Conservation (phyloP, 53 echinoderm and acorn worm species). For the Antedon mediterranea region DNA sequence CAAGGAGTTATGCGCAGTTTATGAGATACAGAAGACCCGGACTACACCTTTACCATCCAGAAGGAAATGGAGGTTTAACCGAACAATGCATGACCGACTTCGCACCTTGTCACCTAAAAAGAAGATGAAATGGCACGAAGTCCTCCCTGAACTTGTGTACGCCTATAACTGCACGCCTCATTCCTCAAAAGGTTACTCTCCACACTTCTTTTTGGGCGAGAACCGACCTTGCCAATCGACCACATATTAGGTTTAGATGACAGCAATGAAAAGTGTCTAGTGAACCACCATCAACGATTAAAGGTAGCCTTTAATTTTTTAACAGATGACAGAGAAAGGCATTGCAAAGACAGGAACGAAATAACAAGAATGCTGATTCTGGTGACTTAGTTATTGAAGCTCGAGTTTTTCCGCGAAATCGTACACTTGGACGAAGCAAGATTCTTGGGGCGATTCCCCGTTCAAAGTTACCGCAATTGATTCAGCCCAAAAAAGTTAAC, state of each 20-base stretch:
- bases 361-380: background rate
- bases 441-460: constrained; percentile 8
- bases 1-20: constrained; percentile 4
- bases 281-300: background rate
- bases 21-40: constrained; percentile 5
- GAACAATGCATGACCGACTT: constrained; percentile 6
- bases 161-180: constrained; percentile 18
- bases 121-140: constrained; percentile 12
- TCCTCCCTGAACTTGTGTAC: constrained; percentile 8
- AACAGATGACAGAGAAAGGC: background rate
- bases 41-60: constrained; percentile 9
- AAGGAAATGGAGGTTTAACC: constrained; percentile 8
- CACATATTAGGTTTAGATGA: background rate
- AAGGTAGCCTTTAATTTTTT: background rate
- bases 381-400: constrained; percentile 3
- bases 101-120: constrained; percentile 7
- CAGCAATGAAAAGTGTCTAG: background rate
- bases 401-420: constrained; percentile 9
- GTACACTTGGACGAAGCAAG: constrained; percentile 5
- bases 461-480: too few species aligned
- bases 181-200: constrained; percentile 13
- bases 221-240: constrained; percentile 13
- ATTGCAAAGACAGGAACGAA: background rate
- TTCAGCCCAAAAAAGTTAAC: background rate
- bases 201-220: constrained; percentile 1